A percentile compares a stretch with the other conserved stretches of the same genome.
These are phyloP conservation scores for Aphelocoma coerulescens DNA, from an alignment of 2,113 vertebrate species.

Conservation along the genomic window DNA sequence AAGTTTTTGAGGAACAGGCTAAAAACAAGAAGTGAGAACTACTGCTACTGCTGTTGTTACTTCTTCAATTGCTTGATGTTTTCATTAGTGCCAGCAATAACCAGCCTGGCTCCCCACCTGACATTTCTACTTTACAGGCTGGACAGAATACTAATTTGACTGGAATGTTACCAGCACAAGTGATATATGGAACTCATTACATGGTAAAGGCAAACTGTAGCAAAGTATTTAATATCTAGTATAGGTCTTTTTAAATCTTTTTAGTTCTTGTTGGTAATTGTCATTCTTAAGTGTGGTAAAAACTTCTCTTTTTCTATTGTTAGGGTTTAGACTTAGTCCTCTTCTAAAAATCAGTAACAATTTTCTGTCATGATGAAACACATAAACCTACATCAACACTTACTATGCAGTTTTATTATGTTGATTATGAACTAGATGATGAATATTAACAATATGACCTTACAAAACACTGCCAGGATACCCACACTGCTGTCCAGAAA, in stretches of 20 bases:
- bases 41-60: background rate
- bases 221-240: background rate
- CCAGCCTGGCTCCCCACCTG: background rate
- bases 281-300: background rate
- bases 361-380: background rate
- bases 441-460: background rate
- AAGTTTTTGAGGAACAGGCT: background rate
- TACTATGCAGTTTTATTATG: background rate
- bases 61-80: background rate
- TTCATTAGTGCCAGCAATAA: background rate
- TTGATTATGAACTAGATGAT: background rate
- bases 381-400: background rate
- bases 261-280: background rate
- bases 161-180: background rate
- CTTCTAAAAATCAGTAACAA: background rate
- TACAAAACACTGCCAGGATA: background rate
- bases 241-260: background rate
- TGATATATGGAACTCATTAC: background rate
- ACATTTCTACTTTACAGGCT: background rate
- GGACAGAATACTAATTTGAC: background rate
- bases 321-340: background rate
- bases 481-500: background rate
- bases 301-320: background rate
- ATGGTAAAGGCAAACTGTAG: background rate
- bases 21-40: background rate